A percentile compares a stretch with the other conserved stretches of the same genome.
phyloP scores from a whole-genome alignment of 2,888 invertebrate genomes.

The Tetragonisca angustula region DNA sequence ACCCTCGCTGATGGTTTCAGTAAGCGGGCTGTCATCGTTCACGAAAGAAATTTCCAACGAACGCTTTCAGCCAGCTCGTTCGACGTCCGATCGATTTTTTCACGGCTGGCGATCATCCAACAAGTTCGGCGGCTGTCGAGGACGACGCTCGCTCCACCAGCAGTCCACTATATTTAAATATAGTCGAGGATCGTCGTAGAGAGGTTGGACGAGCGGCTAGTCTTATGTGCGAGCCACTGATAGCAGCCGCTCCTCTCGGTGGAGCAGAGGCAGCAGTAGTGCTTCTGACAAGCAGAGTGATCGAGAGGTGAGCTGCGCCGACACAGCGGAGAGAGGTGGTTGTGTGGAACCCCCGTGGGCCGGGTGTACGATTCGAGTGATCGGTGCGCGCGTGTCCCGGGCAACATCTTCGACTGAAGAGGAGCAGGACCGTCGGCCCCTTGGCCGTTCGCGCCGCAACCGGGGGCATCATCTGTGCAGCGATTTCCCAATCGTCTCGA shows the following conservation, averaged over 20 bases:
- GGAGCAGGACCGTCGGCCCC: slow-evolving; percentile 30
- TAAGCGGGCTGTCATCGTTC: background rate
- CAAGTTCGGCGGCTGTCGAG: slow-evolving; percentile 62
- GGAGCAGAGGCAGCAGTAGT: slow-evolving; percentile 49
- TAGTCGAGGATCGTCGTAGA: slow-evolving; percentile 64
- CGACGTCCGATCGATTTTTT: slow-evolving; percentile 55
- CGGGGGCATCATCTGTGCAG: slow-evolving; percentile 39
- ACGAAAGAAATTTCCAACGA: background rate
- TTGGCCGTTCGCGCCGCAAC: slow-evolving; percentile 32
- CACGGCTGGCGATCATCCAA: slow-evolving; percentile 66
- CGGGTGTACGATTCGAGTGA: too few species aligned
- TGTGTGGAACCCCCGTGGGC: too few species aligned
- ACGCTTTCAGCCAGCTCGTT: slow-evolving; percentile 1
- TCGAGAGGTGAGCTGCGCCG: slow-evolving; percentile 36
- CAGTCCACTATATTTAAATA: slow-evolving; percentile 72
- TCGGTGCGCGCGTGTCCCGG: slow-evolving; percentile 1
- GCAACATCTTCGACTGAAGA: slow-evolving; percentile 13
- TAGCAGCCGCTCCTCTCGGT: slow-evolving; percentile 61
- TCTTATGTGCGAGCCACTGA: slow-evolving; percentile 60
- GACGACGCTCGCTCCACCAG: slow-evolving; percentile 63
- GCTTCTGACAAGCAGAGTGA: slow-evolving; percentile 52
- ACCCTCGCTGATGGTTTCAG: background rate
- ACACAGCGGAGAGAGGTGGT: slow-evolving; percentile 36
- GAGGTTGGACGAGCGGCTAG: slow-evolving; percentile 59
- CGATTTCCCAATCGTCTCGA: slow-evolving; percentile 20